Evolutionary conservation across 2,113 vertebrate genomes (phyloP).

Genomic region (Opisthocomus hoazin): DNA sequence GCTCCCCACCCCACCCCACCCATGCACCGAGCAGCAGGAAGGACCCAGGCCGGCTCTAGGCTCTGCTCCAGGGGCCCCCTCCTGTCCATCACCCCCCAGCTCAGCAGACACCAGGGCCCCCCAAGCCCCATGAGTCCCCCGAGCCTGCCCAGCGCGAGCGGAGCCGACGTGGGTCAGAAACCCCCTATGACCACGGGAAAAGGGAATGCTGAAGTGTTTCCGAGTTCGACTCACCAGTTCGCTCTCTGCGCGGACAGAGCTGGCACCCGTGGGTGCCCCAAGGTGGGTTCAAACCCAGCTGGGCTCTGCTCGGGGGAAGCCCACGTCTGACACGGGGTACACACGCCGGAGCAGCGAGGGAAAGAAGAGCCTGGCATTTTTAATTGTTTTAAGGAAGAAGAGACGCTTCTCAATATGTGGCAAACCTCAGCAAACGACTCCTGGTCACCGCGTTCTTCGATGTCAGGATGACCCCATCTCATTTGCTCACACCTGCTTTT

Average conservation of each 20-base stretch:
- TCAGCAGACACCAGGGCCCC: background rate
- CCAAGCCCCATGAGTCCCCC: background rate
- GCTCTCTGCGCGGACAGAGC: background rate
- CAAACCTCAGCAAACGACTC: background rate
- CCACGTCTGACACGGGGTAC: rapidly evolving
- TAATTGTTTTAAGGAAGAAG: background rate
- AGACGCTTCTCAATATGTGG: rapidly evolving
- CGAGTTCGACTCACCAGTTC: rapidly evolving
- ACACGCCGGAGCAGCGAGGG: rapidly evolving
- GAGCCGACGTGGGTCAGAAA: rapidly evolving
- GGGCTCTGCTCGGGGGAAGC: too few relatives aligned
- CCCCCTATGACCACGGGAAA: rapidly evolving
- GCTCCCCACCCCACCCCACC: background rate
- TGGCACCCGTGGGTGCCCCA: rapidly evolving
- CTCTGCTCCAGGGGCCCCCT: too few relatives aligned
- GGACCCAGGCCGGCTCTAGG: background rate
- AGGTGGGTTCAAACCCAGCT: rapidly evolving
- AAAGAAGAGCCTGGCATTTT: background rate
- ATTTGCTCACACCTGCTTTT: background rate
- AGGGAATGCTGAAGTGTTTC: background rate
- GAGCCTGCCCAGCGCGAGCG: background rate
- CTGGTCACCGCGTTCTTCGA: rapidly evolving
- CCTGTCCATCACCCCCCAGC: background rate
- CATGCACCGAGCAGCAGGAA: rapidly evolving
- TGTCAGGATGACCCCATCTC: background rate